A percentile compares a stretch with the other conserved stretches of the same genome.
Evolutionary conservation across 2,797 vertebrate species (phyloP).

Genomic region (Rhabdophis nuchalis): DNA sequence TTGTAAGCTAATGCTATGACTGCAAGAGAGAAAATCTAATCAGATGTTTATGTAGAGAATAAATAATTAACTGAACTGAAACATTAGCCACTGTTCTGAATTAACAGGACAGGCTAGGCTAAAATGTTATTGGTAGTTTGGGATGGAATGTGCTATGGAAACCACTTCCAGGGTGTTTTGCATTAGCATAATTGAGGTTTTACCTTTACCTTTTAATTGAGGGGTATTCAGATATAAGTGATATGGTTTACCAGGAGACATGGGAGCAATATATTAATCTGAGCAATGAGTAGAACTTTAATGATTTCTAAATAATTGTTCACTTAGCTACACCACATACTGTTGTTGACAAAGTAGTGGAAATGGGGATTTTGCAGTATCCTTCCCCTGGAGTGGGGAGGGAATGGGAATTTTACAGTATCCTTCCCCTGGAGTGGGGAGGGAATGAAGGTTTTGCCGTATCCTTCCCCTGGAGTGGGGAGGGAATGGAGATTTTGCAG

Average conservation of each 20-base stretch:
- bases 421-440: too few species aligned
- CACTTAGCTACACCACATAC: background rate
- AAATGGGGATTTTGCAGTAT: too few species aligned
- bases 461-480: too few species aligned
- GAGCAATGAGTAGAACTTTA: background rate
- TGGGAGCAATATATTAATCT: background rate
- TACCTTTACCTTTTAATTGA: background rate
- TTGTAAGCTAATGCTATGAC: background rate
- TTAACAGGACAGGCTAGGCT: background rate
- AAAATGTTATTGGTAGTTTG: background rate
- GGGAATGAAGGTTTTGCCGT: too few species aligned
- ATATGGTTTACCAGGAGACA: background rate
- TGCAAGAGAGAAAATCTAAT: background rate
- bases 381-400: too few species aligned
- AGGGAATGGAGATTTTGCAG: too few species aligned
- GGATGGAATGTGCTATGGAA: background rate
- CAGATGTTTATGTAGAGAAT: background rate
- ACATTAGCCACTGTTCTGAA: background rate
- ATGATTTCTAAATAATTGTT: background rate
- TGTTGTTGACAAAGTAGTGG: background rate
- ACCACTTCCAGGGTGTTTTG: background rate
- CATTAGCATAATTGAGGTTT: background rate
- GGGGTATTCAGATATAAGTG: background rate
- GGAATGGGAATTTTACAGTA: too few species aligned
- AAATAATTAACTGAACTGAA: background rate